Base-by-base conservation (phyloP, 2,797 vertebrate genomes). In the Amphiprion clarkii region DNA sequence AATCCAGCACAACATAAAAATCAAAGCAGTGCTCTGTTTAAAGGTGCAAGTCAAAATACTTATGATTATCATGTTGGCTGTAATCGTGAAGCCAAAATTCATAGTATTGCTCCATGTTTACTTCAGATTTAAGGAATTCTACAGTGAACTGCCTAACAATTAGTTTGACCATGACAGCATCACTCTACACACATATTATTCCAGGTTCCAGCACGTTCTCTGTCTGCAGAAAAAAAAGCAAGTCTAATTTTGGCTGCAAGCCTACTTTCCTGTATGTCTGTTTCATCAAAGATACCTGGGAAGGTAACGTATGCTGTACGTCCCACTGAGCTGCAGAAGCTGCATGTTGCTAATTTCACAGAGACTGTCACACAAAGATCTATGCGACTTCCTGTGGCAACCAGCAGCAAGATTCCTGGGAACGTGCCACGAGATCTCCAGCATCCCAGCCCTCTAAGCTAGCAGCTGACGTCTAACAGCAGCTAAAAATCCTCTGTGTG, bases 291-390 rank as follows among this genome's bases (percentile, higher is more conserved):
- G 48, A 58, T 31, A 58, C 44, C 6, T 13, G 48, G 12, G 36
- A 57, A n/a, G 54, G 49, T 11, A 62, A 8, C 4, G 2, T 39
- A 57, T 53, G 55, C 23, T 27, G 11, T 71, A 53, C 59, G 77
- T 68, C 21, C 13, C 0, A 1, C 29, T 31, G 56, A 76, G 67
- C 39, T 48, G 36, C 71, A 72, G 25, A 78, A 31, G 48, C 44
- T 56, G 36, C 14, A 39, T 52, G 57, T 44, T 78, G 39, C 46
- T 73, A 55, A 65, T 73, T 79, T 74, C 51, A 82, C 53, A 64
- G 53, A 74, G 31, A 27, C 25, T 67, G 68, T 55, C 33, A 67
- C 12, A 19, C 11, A 52, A 29, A 56, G 52, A 56, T 61, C 14
- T 33, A 44, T 59, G 44, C 31, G 52, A 39, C 14, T 8, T 5